Percentiles rank a stretch among this genome's conserved stretches.
Evolutionary conservation across 2,797 vertebrate genomes (phyloP).

Genomic region (Cyclopterus lumpus): DNA sequence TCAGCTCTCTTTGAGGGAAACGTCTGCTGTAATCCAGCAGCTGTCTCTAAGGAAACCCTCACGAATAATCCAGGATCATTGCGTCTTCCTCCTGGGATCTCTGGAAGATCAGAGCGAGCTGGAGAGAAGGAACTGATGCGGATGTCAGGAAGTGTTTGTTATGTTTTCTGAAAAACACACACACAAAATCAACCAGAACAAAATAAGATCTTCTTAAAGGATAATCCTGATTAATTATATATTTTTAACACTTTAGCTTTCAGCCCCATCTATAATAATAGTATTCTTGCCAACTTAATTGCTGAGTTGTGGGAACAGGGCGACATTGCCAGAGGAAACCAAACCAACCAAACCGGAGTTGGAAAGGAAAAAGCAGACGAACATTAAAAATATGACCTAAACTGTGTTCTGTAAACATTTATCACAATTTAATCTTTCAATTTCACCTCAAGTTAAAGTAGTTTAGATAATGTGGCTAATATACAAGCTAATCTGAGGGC

Average conservation of each 20-base stretch:
- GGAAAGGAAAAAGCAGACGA: background rate
- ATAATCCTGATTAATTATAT: slow-evolving; percentile 1
- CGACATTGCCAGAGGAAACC: background rate
- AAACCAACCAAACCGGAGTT: background rate
- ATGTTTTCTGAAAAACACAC: slow-evolving; percentile 11
- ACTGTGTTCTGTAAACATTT: background rate
- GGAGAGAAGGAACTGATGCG: slow-evolving; percentile 46
- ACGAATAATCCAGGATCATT: slow-evolving; percentile 53
- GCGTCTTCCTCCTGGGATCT: slow-evolving; percentile 54
- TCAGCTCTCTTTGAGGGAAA: slow-evolving; percentile 10
- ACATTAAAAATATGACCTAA: background rate
- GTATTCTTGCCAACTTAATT: background rate
- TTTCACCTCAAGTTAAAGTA: background rate
- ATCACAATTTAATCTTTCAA: background rate
- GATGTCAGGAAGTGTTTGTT: slow-evolving; percentile 37
- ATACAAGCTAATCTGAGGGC: background rate
- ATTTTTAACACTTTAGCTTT: background rate
- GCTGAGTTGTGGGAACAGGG: background rate
- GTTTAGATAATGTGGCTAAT: background rate
- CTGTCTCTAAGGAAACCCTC: slow-evolving; percentile 40
- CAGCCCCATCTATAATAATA: background rate
- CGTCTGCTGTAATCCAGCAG: slow-evolving; percentile 33
- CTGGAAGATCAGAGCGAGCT: slow-evolving; percentile 35
- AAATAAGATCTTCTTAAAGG: background rate
- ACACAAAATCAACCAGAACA: slow-evolving; percentile 28